Evolutionary conservation across 1,140 invertebrate species (phyloP).

Genomic region (Homarus americanus): DNA sequence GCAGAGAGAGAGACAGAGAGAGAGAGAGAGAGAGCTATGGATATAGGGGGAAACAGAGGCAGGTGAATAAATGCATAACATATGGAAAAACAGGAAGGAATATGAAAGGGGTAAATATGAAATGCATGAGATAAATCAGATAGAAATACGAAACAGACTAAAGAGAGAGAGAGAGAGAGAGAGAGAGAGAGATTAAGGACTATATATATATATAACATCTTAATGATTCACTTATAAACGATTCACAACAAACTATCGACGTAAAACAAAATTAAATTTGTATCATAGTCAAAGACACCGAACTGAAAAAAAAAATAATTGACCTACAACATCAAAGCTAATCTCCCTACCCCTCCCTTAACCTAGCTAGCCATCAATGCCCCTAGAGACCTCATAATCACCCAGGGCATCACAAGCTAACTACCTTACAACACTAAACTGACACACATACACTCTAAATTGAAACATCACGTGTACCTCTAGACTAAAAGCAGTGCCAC

Average conservation of each 20-base stretch:
- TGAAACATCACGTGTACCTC: slow-evolving; percentile 7
- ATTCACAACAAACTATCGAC: too few relatives aligned
- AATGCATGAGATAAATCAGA: slow-evolving; percentile 11
- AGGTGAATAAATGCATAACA: neutral
- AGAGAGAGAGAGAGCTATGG: neutral
- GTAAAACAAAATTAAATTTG: too few relatives aligned
- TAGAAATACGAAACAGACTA: neutral
- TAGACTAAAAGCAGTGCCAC: neutral
- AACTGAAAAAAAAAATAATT: too few relatives aligned
- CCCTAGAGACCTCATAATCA: too few relatives aligned
- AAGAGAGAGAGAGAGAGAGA: neutral
- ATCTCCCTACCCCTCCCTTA: too few relatives aligned
- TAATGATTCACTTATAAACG: too few relatives aligned
- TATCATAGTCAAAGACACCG: too few relatives aligned
- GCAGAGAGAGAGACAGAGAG: neutral
- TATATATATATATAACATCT: too few relatives aligned
- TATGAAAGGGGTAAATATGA: slow-evolving; percentile 12
- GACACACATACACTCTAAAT: slow-evolving; percentile 1
- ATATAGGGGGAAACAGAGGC: neutral
- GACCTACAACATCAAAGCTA: too few relatives aligned
- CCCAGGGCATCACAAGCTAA: too few relatives aligned
- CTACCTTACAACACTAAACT: neutral
- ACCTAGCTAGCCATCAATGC: too few relatives aligned
- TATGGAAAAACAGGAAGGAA: slow-evolving; percentile 4
- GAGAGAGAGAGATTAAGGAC: neutral